Conservation (phyloP, 2,113 vertebrate species). For the Nestor notabilis region DNA sequence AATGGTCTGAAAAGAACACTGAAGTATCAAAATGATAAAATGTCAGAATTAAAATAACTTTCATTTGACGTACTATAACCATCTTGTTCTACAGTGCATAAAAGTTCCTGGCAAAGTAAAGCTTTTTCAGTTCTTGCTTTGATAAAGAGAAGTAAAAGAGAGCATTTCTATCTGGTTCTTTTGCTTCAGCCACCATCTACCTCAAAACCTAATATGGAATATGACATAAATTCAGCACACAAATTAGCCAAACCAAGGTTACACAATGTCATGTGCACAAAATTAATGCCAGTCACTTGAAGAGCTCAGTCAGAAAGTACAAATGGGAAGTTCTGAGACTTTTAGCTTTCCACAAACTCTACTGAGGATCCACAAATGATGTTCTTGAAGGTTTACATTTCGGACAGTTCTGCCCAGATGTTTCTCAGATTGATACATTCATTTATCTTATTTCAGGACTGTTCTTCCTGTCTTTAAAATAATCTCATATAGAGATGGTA, state of each 20-base stretch:
- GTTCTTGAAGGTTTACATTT: not conserved
- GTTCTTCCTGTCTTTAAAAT: not conserved
- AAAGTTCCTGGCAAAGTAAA: slow-evolving; percentile 6
- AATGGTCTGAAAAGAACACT: not conserved
- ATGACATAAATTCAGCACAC: not conserved
- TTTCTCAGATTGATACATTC: not conserved
- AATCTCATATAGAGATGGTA: not conserved
- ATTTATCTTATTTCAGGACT: not conserved
- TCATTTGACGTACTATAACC: not conserved
- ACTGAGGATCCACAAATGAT: not conserved
- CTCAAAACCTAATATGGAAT: not conserved
- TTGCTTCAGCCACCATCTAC: not conserved
- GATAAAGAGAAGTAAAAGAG: not conserved
- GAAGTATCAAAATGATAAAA: not conserved
- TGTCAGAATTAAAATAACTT: not conserved
- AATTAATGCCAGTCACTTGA: not conserved
- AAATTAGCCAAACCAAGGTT: not conserved
- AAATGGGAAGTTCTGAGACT: not conserved
- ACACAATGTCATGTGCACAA: not conserved
- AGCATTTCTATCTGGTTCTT: not conserved
- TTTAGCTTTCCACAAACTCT: not conserved
- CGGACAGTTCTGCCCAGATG: not conserved
- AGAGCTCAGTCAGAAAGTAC: not conserved
- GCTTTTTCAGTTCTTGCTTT: not conserved
- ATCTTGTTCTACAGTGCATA: not conserved